These are phyloP conservation scores for Lasioglossum albipes DNA, from an alignment of 1,140 invertebrate species.

Conservation along the genomic window DNA sequence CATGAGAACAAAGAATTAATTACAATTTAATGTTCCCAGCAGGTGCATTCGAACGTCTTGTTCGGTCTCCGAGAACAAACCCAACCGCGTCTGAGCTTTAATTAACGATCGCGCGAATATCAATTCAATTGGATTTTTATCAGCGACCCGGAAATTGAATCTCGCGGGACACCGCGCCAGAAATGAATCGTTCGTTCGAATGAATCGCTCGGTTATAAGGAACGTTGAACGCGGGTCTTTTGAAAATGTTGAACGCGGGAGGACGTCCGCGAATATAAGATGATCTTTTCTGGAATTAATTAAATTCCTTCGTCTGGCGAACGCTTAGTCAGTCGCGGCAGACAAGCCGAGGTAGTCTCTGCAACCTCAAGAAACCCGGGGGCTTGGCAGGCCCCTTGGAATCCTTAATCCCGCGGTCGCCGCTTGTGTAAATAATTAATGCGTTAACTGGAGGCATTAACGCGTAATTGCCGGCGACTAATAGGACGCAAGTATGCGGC, in stretches of 20 bases:
- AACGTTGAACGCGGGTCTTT: too few relatives aligned
- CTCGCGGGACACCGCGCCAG: too few relatives aligned
- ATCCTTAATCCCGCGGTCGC: background rate
- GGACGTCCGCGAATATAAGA: background rate
- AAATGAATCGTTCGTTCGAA: background rate
- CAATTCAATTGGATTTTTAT: too few relatives aligned
- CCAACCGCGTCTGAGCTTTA: too few relatives aligned
- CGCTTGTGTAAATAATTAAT: conserved; percentile 6
- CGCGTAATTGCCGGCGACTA: conserved; percentile 5
- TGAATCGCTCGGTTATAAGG: background rate
- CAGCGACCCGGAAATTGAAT: too few relatives aligned
- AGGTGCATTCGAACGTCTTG: too few relatives aligned
- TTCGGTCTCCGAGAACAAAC: too few relatives aligned
- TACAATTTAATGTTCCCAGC: too few relatives aligned
- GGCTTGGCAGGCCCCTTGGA: background rate
- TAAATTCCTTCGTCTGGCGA: background rate
- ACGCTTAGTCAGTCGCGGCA: background rate
- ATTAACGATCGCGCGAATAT: too few relatives aligned
- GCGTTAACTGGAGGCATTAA: conserved; percentile 3
- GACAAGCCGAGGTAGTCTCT: background rate
- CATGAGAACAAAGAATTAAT: too few relatives aligned
- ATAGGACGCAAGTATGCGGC: conserved; percentile 1
- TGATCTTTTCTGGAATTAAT: background rate
- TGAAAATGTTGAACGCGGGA: background rate
- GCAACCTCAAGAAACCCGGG: background rate